These are phyloP conservation scores for Scaptomyza reducta DNA, from an alignment of 2,888 invertebrate genomes.

Conservation along the genomic window DNA sequence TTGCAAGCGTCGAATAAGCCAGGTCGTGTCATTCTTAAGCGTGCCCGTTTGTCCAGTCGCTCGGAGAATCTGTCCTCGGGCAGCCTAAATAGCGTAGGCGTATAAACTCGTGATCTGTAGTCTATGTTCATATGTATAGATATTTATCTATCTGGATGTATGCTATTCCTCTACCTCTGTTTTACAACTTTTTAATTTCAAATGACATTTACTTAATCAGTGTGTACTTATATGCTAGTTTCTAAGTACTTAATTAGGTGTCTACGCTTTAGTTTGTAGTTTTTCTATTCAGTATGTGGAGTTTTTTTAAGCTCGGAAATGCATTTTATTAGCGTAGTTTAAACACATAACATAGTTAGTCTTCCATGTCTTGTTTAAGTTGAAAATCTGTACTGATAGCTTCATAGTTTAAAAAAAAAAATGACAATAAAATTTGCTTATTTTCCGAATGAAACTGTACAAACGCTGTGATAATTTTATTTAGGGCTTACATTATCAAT, in stretches of 20 bases:
- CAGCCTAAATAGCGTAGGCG: conserved; percentile 71
- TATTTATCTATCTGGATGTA: conserved; percentile 38
- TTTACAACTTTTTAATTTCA: conserved; percentile 48
- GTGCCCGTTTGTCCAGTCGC: conserved; percentile 70
- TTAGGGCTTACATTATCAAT: neutral
- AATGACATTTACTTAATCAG: conserved; percentile 57
- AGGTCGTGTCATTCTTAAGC: conserved; percentile 67
- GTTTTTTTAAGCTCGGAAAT: conserved; percentile 22
- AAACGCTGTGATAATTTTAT: neutral
- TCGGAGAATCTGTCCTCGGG: conserved; percentile 72
- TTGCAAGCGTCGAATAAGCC: conserved; percentile 45
- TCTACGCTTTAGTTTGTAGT: conserved; percentile 38
- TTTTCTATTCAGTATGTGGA: conserved; percentile 19
- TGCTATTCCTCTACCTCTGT: conserved; percentile 71
- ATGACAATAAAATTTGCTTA: conserved; percentile 66
- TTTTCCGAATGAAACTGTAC: conserved; percentile 11
- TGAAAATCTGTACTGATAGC: conserved; percentile 74
- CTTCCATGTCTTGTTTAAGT: conserved; percentile 66
- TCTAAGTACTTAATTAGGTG: conserved; percentile 67
- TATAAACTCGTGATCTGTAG: conserved; percentile 76
- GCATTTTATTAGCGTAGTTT: conserved; percentile 50
- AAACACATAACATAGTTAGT: conserved; percentile 48
- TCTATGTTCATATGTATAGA: conserved; percentile 34
- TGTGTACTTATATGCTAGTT: conserved; percentile 58
- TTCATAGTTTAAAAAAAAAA: conserved; percentile 48